Conservation (phyloP, 2,797 vertebrate species). For the Acipenser transmontanus region DNA sequence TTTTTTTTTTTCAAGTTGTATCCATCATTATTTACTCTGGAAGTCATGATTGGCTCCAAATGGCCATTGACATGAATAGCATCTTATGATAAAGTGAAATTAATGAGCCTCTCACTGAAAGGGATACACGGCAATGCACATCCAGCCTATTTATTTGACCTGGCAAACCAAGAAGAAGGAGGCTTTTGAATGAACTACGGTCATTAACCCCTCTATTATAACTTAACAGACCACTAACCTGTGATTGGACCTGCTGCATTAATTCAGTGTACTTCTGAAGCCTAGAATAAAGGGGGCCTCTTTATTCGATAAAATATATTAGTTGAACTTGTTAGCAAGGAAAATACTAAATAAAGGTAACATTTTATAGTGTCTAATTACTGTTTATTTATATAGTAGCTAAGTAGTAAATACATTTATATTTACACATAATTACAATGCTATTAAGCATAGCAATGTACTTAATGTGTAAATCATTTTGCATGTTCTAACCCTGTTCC, state of each 20-base stretch:
- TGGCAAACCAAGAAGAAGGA: slow-evolving; percentile 8
- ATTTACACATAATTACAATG: too few relatives aligned
- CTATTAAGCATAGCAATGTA: too few relatives aligned
- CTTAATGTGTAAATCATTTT: too few relatives aligned
- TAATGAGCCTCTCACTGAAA: neutral
- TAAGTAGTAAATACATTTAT: too few relatives aligned
- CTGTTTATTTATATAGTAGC: too few relatives aligned
- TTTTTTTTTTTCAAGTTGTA: too few relatives aligned
- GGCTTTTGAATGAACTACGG: slow-evolving; percentile 11
- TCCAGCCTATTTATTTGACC: slow-evolving; percentile 7
- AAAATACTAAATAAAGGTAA: too few relatives aligned
- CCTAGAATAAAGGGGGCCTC: neutral
- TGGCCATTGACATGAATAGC: neutral
- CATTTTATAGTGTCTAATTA: too few relatives aligned
- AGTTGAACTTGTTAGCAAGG: too few relatives aligned
- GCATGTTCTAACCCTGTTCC: too few relatives aligned
- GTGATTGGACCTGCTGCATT: neutral
- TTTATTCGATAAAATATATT: too few relatives aligned
- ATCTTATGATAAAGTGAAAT: slow-evolving; percentile 7
- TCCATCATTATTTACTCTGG: neutral
- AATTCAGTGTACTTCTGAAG: slow-evolving; percentile 26
- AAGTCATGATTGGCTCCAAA: neutral
- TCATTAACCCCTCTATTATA: slow-evolving; percentile 8
- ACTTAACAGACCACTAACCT: neutral
- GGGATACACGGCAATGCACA: neutral